These are phyloP conservation scores for Druceiella hillmani DNA, from an alignment of 2,888 invertebrate genomes.

Conservation along the genomic window DNA sequence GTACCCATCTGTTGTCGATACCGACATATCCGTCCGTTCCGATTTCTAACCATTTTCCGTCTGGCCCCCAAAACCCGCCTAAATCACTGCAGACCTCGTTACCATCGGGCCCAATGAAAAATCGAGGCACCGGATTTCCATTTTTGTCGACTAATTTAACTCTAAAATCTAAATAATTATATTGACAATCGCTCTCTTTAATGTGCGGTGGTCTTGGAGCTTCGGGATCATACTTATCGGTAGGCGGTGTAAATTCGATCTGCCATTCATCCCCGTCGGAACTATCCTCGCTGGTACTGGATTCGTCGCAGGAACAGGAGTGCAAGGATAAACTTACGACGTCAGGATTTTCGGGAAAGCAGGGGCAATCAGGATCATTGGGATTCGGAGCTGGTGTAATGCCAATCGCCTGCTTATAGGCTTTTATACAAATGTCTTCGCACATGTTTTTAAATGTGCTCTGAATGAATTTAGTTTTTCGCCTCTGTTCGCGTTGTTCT, in stretches of 20 bases:
- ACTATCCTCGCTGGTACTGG: conserved; percentile 38
- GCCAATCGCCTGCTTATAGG: conserved; percentile 46
- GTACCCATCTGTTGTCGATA: conserved; percentile 42
- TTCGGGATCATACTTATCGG: conserved; percentile 37
- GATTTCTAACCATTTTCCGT: conserved; percentile 40
- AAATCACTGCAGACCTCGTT: conserved; percentile 42
- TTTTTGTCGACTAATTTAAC: conserved; percentile 37
- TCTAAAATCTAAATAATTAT: conserved; percentile 39
- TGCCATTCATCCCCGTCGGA: conserved; percentile 46
- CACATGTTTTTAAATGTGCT: conserved; percentile 44
- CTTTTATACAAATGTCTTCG: conserved; percentile 46
- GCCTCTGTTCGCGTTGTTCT: conserved; percentile 40
- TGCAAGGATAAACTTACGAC: conserved; percentile 32
- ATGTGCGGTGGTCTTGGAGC: conserved; percentile 35
- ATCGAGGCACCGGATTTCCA: conserved; percentile 41
- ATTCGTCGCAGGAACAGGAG: conserved; percentile 42
- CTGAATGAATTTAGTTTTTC: conserved; percentile 39
- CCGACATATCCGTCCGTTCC: conserved; percentile 40
- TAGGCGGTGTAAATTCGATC: conserved; percentile 43
- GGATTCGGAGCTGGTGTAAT: conserved; percentile 38
- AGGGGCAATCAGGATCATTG: conserved; percentile 41
- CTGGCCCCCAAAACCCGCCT: conserved; percentile 42
- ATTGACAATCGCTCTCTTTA: conserved; percentile 34
- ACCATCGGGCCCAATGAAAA: conserved; percentile 43
- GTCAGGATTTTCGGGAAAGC: conserved; percentile 28